phyloP scores from a whole-genome alignment of 2,888 invertebrate species.

The Drosophila subsilvestris region DNA sequence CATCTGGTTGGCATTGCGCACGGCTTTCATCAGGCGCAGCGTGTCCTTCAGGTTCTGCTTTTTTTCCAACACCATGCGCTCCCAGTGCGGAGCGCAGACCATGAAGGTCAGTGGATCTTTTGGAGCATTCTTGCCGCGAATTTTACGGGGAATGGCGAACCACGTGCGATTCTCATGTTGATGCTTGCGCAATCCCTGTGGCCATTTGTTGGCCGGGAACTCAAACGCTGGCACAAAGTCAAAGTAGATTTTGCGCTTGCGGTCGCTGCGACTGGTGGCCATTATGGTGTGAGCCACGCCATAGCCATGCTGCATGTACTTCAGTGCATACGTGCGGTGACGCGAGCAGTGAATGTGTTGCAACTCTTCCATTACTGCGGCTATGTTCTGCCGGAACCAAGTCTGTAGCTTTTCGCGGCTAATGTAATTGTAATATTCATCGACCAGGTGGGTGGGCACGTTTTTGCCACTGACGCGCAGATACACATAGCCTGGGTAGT shows the following conservation, averaged over 20 bases:
- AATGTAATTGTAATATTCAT: constrained; percentile 29
- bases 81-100: constrained; percentile 63
- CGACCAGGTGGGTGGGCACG: constrained; percentile 3
- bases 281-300: constrained; percentile 71
- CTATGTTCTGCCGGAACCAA: constrained; percentile 63
- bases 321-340: constrained; percentile 36
- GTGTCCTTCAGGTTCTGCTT: constrained; percentile 67
- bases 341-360: constrained; percentile 25
- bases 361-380: constrained; percentile 31
- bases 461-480: constrained; percentile 1
- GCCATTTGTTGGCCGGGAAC: constrained; percentile 52
- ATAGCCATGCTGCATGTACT: constrained; percentile 44
- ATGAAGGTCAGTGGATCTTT: constrained; percentile 51
- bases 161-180: constrained; percentile 33
- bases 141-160: constrained; percentile 69
- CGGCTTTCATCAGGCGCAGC: constrained; percentile 68
- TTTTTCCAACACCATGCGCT: constrained; percentile 51
- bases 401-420: constrained; percentile 57
- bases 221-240: constrained; percentile 75
- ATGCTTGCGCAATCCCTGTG: neutral
- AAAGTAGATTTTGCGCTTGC: constrained; percentile 52
- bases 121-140: neutral
- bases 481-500: constrained; percentile 33
- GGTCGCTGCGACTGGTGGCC: constrained; percentile 39
- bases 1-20: constrained; percentile 56